phyloP scores from a whole-genome alignment of 2,888 invertebrate genomes.

The Eristalis arbustorum region DNA sequence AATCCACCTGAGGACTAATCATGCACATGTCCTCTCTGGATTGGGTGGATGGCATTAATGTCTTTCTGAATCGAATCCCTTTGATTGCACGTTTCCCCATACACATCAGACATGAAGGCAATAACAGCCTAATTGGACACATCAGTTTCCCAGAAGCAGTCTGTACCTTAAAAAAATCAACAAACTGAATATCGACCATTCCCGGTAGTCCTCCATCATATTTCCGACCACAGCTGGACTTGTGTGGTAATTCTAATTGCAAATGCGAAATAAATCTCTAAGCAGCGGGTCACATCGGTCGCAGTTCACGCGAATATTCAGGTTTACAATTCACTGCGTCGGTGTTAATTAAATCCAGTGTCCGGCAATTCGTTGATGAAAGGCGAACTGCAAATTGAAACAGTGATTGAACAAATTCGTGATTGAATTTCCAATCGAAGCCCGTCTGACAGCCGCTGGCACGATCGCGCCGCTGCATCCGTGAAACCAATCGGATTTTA shows the following conservation, averaged over 20 bases:
- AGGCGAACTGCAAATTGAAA: not conserved
- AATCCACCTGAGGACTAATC: not conserved
- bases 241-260: not conserved
- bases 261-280: not conserved
- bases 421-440: slow-evolving; percentile 15
- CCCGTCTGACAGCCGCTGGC: not conserved
- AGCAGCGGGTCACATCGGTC: not conserved
- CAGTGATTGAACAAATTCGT: slow-evolving; percentile 14
- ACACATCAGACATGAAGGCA: slow-evolving; percentile 1
- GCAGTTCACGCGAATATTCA: not conserved
- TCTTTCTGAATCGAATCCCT: no score
- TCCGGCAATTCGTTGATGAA: not conserved
- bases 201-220: not conserved
- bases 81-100: no score
- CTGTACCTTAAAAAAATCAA: slow-evolving; percentile 36
- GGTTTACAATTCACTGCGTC: not conserved
- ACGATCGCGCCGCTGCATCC: not conserved
- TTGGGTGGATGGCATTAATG: not conserved
- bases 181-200: slow-evolving; percentile 27
- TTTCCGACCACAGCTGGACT: not conserved
- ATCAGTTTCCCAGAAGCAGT: not conserved
- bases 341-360: slow-evolving; percentile 5
- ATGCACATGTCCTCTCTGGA: not conserved
- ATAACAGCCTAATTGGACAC: slow-evolving; percentile 22
- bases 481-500: slow-evolving; percentile 13